Conservation (phyloP, 2,113 vertebrate genomes). For the Anser cygnoides region DNA sequence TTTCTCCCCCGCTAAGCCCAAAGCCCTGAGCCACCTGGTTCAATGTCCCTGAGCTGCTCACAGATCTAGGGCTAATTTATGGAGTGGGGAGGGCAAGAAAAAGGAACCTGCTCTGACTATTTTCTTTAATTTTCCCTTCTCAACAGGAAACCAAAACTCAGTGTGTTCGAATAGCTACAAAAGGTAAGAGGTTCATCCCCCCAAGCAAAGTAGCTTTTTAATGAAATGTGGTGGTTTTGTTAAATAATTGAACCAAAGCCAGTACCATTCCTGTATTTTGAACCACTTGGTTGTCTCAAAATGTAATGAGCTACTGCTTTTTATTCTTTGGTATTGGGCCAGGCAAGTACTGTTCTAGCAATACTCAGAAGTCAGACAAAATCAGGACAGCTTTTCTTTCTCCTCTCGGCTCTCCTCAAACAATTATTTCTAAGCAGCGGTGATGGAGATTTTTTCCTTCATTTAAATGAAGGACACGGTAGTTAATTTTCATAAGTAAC, state of each 20-base stretch:
- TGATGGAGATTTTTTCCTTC: background rate
- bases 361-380: slow-evolving; percentile 35
- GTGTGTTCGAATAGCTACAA: slow-evolving; percentile 95
- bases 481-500: slow-evolving; percentile 12
- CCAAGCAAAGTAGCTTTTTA: slow-evolving; percentile 15
- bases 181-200: slow-evolving; percentile 85
- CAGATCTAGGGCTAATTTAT: background rate
- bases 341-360: slow-evolving; percentile 7
- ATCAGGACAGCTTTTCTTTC: background rate
- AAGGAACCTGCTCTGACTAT: slow-evolving; percentile 14
- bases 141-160: slow-evolving; percentile 97
- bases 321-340: slow-evolving; percentile 11
- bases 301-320: slow-evolving; percentile 42
- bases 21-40: background rate
- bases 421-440: background rate
- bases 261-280: background rate
- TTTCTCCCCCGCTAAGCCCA: background rate
- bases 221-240: slow-evolving; percentile 40
- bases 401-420: background rate
- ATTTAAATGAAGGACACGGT: background rate
- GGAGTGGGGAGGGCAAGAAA: background rate
- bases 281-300: slow-evolving; percentile 18
- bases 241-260: slow-evolving; percentile 4
- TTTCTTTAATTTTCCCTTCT: slow-evolving; percentile 58
- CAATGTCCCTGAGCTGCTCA: background rate